Conservation (phyloP, 2,797 vertebrate genomes). For the Ataeniobius toweri region DNA sequence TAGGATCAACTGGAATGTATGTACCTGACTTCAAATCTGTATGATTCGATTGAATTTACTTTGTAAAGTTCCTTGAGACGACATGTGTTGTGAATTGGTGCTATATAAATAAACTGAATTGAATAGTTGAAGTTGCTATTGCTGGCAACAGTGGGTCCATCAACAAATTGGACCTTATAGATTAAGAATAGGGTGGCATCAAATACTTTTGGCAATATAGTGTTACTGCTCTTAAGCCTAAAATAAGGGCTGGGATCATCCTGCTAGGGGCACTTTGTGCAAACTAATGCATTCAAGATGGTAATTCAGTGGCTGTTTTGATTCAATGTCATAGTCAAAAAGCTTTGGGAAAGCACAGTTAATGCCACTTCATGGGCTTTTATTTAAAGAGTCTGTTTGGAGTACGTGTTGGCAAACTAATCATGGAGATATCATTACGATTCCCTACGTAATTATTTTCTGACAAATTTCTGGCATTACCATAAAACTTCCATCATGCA, state of each 20-base stretch:
- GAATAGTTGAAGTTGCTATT: no score
- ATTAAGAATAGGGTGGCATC: no score
- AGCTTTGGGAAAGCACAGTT: conserved; percentile 16
- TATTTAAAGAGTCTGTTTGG: conserved; percentile 21
- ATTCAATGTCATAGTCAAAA: conserved; percentile 27
- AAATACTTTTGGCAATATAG: no score
- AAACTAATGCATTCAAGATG: conserved; percentile 29
- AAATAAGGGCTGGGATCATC: conserved; percentile 17
- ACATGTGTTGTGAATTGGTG: no score
- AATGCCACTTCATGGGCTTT: conserved; percentile 21
- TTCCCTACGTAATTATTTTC: conserved; percentile 28
- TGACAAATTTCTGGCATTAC: conserved; percentile 41
- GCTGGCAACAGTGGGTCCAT: no score
- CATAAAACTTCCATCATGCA: conserved; percentile 39
- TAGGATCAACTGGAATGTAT: no score
- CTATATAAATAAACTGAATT: no score
- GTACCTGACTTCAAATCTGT: no score
- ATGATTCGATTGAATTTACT: no score
- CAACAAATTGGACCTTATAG: no score
- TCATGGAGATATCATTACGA: conserved; percentile 17
- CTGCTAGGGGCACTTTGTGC: conserved; percentile 1
- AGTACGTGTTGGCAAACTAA: conserved; percentile 27
- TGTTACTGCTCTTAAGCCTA: conserved; percentile 3
- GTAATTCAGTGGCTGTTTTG: conserved; percentile 25
- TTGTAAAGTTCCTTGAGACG: no score